These are phyloP conservation scores for Drosophila melanosoma DNA, from an alignment of 2,888 invertebrate species.

Conservation along the genomic window DNA sequence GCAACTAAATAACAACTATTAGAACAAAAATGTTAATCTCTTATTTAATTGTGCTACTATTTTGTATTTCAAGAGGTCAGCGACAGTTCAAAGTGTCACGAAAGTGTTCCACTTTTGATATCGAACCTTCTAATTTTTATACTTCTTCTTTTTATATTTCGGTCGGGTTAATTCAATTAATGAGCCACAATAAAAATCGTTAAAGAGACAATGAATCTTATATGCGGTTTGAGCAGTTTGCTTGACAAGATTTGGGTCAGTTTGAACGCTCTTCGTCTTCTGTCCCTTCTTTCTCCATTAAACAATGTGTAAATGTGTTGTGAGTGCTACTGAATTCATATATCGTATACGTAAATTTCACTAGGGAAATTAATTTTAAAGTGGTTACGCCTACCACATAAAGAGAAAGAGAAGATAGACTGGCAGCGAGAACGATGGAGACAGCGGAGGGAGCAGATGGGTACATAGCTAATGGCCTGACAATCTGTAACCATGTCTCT, in stretches of 20 bases:
- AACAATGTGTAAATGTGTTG: conserved; percentile 7
- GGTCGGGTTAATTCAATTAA: conserved; percentile 54
- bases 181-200: neutral
- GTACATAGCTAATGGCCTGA: conserved; percentile 58
- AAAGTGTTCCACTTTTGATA: conserved; percentile 36
- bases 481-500: conserved; percentile 65
- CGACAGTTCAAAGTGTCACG: conserved; percentile 60
- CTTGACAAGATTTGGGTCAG: conserved; percentile 65
- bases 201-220: conserved; percentile 48
- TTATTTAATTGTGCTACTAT: neutral
- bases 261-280: neutral
- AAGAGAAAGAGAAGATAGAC: neutral
- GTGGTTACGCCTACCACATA: conserved; percentile 55
- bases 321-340: conserved; percentile 23
- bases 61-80: conserved; percentile 36
- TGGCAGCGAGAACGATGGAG: neutral
- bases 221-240: conserved; percentile 32
- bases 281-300: neutral
- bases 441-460: neutral
- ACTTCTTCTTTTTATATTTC: neutral
- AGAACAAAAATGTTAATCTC: conserved; percentile 19
- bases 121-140: conserved; percentile 12
- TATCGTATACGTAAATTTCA: conserved; percentile 76
- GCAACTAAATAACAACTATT: conserved; percentile 36
- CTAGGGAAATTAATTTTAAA: conserved; percentile 79